A percentile compares a stretch with the other conserved stretches of the same genome.
Conservation (phyloP, 2,113 vertebrate species). For the Pluvialis apricaria region DNA sequence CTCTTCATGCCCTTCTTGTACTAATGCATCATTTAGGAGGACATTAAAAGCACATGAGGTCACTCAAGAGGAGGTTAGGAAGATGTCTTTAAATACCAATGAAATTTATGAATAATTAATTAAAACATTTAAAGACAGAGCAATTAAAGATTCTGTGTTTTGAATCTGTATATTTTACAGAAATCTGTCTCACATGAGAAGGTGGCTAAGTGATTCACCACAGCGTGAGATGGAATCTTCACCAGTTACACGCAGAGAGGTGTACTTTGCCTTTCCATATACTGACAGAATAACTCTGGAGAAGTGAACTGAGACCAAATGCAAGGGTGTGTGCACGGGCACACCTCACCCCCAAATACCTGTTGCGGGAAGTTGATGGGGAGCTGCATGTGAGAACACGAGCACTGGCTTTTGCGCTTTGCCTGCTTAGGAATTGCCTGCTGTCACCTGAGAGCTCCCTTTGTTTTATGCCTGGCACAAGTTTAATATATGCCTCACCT, state of each 20-base stretch:
- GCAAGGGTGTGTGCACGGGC: neutral
- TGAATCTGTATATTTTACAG: neutral
- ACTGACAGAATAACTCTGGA: neutral
- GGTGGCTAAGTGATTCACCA: neutral
- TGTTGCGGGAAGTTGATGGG: neutral
- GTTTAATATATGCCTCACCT: neutral
- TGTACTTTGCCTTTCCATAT: neutral
- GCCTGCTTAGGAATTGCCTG: neutral
- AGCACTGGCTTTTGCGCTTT: neutral
- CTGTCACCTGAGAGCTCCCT: neutral
- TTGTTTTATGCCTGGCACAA: neutral
- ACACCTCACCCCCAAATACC: neutral
- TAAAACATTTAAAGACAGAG: neutral
- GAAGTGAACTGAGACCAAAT: neutral
- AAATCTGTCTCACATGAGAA: neutral
- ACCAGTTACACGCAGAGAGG: neutral
- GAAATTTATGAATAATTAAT: neutral
- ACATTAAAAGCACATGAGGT: conserved; percentile 2
- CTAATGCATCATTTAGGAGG: neutral
- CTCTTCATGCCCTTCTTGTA: conserved; percentile 2
- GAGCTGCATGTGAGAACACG: neutral
- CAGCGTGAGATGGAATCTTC: neutral
- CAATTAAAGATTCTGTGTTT: neutral
- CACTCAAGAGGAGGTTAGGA: neutral
- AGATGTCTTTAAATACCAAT: neutral